Base-by-base conservation (phyloP, 1,140 invertebrate genomes). In the Calycopis cecrops region DNA sequence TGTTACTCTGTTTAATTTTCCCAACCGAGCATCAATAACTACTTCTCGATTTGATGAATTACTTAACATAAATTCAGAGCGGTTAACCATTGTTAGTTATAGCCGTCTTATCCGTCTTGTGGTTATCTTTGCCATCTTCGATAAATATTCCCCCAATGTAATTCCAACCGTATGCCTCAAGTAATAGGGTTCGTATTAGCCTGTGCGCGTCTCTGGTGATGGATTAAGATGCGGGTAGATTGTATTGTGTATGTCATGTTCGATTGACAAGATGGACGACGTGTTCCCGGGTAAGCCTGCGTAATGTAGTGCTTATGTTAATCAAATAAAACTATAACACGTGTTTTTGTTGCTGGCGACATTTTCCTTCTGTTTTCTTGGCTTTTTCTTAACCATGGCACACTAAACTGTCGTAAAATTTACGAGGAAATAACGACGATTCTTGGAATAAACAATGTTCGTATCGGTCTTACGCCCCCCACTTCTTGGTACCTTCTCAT, bases 171-270 rank as follows among this genome's bases (percentile, higher is more conserved):
- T 9, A 9, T 14, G 6, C 0, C 7, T 14, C 1, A 16, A 4
- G 40, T 3, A 44, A 44, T 44, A 44, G 16, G 17, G 40, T 16
- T 28, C 21, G 9, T 17, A 16, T 44, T 44, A 16, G 14, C 14
- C 14, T 12, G 8, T 14, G 40, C 9, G 8, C 3, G n/a, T 28
- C 14, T 16, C 9, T 12, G 14, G 40, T 16, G 40, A 44, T 14
- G 40, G 40, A 44, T 44, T 44, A 44, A 44, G 40, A 44, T 44
- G 40, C 40, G 40, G 40, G 40, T 44, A 17, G 40, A 44, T 44
- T 44, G 40, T 16, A 44, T 14, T 44, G 40, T 12, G 38, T 44
- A 44, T 8, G 16, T 44, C 40, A 44, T 44, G 40, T 44, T 44
- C 16, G 40, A 44, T 44, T 17, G 40, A 16, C 40, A 44, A 44